Evolutionary conservation across 2,888 invertebrate genomes (phyloP).

Genomic region (Luffia ferchaultella): DNA sequence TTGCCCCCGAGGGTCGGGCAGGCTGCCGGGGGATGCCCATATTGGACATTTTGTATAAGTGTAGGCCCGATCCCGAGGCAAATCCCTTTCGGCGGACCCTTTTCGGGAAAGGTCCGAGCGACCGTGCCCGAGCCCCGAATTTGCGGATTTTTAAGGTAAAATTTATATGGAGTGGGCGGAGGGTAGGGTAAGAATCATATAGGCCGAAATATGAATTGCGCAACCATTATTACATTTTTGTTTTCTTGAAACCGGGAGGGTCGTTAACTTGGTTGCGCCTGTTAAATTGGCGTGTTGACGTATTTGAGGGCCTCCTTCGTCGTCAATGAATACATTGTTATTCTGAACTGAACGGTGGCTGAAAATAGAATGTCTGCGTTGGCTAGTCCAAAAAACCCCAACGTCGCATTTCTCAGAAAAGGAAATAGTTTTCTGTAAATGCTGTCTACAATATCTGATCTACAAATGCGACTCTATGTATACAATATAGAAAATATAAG

Average conservation of each 20-base stretch:
- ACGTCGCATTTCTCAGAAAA: too few relatives aligned
- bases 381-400: too few relatives aligned
- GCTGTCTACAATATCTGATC: too few relatives aligned
- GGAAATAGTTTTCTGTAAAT: too few relatives aligned
- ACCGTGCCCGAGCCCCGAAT: conserved; percentile 57
- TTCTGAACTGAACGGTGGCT: too few relatives aligned
- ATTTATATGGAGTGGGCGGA: conserved; percentile 50
- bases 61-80: conserved; percentile 56
- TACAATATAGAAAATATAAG: too few relatives aligned
- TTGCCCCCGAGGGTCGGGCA: conserved; percentile 28
- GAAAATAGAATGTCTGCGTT: too few relatives aligned
- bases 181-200: conserved; percentile 7
- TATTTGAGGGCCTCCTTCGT: too few relatives aligned
- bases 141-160: conserved; percentile 67
- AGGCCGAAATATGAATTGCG: conserved; percentile 18
- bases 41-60: conserved; percentile 67
- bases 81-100: conserved; percentile 62
- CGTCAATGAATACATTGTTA: neutral
- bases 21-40: conserved; percentile 28
- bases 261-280: neutral
- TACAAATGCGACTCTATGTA: too few relatives aligned
- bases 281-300: neutral
- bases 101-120: conserved; percentile 48
- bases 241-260: conserved; percentile 8
- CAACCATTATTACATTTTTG: conserved; percentile 25